Base-by-base conservation (phyloP, 37 sponge, comb jelly and placozoan species). In the Aplysina aerophoba region DNA sequence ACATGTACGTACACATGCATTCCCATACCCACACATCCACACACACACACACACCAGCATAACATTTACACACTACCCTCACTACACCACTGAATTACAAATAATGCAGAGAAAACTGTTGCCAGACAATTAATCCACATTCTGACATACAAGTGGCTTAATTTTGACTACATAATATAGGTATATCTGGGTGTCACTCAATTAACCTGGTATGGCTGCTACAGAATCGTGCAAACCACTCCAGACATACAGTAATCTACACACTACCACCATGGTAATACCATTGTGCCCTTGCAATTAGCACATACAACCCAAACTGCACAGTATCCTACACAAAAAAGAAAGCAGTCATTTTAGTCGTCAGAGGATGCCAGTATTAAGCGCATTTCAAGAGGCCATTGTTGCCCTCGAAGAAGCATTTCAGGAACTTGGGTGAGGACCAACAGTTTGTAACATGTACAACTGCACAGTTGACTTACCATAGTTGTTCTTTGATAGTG, bases 51-150 rank as follows among this genome's bases (percentile, higher is more conserved):
- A 44, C 50, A 44, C 50, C n/a, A n/a, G n/a, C n/a, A n/a, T n/a
- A n/a, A n/a, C n/a, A n/a, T n/a, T n/a, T n/a, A n/a, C n/a, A n/a
- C n/a, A n/a, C n/a, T n/a, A n/a, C n/a, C n/a, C n/a, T n/a, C n/a
- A n/a, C n/a, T n/a, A n/a, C n/a, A n/a, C n/a, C n/a, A n/a, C n/a
- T n/a, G n/a, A n/a, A n/a, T n/a, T n/a, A n/a, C n/a, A n/a, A n/a
- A n/a, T n/a, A n/a, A n/a, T n/a, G n/a, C n/a, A n/a, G n/a, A n/a
- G n/a, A n/a, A n/a, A n/a, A n/a, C n/a, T n/a, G n/a, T n/a, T n/a
- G n/a, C 96, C 93, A 15, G 90, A 88, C 24, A 88, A 89, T 36
- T 93, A 96, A 65, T n/a, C 81, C 57, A 55, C 53, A n/a, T n/a
- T n/a, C n/a, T n/a, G n/a, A n/a, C n/a, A n/a, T n/a, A n/a, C n/a